Percentiles rank a stretch among this genome's conserved stretches.
These are phyloP conservation scores for Tragelaphus imberbis DNA, from an alignment of 2,113 vertebrate genomes.

Conservation along the genomic window DNA sequence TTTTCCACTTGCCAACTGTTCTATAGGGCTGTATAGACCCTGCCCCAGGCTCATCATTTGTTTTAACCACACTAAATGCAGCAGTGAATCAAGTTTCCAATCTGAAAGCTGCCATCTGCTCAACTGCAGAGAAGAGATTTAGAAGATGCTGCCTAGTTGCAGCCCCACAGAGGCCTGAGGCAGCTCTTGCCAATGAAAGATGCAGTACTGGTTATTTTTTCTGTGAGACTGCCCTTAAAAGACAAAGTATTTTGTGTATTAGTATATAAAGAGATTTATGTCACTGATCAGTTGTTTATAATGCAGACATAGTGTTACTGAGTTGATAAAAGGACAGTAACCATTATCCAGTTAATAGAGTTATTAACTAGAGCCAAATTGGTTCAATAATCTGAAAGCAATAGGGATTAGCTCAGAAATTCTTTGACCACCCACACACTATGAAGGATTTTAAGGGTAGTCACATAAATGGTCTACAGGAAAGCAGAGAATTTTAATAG, in stretches of 20 bases:
- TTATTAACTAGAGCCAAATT: conserved; percentile 68
- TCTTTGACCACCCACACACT: conserved; percentile 26
- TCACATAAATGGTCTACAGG: background rate
- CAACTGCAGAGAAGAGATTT: conserved; percentile 23
- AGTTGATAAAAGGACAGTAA: conserved; percentile 62
- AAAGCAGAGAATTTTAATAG: conserved; percentile 19
- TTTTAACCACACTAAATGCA: conserved; percentile 46
- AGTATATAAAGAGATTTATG: conserved; percentile 54
- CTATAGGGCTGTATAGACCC: background rate
- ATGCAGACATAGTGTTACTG: conserved; percentile 46
- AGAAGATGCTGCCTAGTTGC: conserved; percentile 18
- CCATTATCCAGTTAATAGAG: conserved; percentile 67
- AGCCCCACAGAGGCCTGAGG: background rate
- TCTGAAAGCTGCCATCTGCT: conserved; percentile 30
- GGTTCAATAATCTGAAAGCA: conserved; percentile 52
- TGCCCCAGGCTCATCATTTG: conserved; percentile 49
- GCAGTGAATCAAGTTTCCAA: conserved; percentile 42
- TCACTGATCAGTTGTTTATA: conserved; percentile 52
- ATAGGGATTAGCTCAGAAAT: conserved; percentile 43
- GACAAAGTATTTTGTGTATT: conserved; percentile 14
- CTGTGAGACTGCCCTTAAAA: conserved; percentile 19
- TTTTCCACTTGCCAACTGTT: conserved; percentile 60
- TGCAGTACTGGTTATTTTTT: background rate
- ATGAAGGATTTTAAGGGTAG: conserved; percentile 19
- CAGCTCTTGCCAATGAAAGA: conserved; percentile 48